Evolutionary conservation across 92 coral and sea anemone genomes (phyloP), one percentile per base, ranked within the genome.

Genomic region (Anthopleura xanthogrammica): DNA sequence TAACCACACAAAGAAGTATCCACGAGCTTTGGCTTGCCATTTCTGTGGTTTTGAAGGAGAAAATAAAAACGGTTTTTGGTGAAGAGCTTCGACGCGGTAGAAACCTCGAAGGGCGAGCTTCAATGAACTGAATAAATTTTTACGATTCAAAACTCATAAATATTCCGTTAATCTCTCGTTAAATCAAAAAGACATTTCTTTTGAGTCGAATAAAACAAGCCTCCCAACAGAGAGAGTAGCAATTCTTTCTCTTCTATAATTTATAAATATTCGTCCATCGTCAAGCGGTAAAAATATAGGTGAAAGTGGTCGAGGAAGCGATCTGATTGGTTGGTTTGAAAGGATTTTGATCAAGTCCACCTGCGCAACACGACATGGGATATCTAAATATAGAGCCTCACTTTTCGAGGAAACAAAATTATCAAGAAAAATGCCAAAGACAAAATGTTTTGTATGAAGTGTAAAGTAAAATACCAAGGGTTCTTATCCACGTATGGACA

Each of bases 1-100:
- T 4, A 11, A 75, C 60, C 36, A 83, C 24, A 40, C 79, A 83
- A 39, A 83, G 72, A 19, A 83, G 60, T 24, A 75, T 74, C 86
- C 86, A 57, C 36, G 79, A 72, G 14, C 64, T 36, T 71, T 52
- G 68, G 40, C 78, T 60, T 68, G 70, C 80, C 86, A 83, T 83
- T 52, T 70, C 74, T 68, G 74, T 68, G 74, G 74, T 36, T 68
- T 68, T 24, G 6, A 68, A 13, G 41, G 36, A 3, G 1, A 68
- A 36, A 68, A 68, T 36, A 23, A 23, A 23, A 36, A 62, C 70
- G 42, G 41, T n/a, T 39, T 29, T 29, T 46, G 36, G 14, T 40
- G 50, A 80, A 80, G 58, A 72, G 76, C 58, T 68, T 68, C 74
- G 12, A 68, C 40, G 29, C 46, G 42, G 24, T 12, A 24, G 43